Percentiles rank a stretch among this genome's conserved stretches.
These are phyloP conservation scores for Heliothis virescens DNA, from an alignment of 1,140 invertebrate genomes.

Conservation along the genomic window DNA sequence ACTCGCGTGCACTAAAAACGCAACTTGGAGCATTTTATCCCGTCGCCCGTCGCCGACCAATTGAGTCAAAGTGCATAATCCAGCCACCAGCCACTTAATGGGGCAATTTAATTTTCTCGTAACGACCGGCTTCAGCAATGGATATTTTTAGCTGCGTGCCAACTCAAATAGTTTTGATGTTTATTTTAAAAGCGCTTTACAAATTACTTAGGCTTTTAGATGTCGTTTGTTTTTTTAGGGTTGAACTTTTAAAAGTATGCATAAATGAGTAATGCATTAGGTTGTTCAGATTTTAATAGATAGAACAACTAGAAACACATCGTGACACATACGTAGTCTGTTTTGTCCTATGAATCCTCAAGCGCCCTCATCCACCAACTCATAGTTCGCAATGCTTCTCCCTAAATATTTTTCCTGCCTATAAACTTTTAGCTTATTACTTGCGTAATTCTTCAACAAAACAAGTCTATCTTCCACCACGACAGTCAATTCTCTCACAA, in stretches of 20 bases:
- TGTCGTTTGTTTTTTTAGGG: not conserved
- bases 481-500: no score
- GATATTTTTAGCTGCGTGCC: conserved; percentile 44
- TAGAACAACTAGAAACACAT: no score
- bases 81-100: conserved; percentile 45
- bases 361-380: no score
- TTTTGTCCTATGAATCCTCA: no score
- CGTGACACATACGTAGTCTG: no score
- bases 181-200: conserved; percentile 41
- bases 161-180: conserved; percentile 17
- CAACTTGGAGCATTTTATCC: conserved; percentile 40
- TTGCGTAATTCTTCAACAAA: not conserved
- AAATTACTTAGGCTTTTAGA: conserved; percentile 36
- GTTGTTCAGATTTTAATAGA: no score
- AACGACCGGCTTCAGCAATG: conserved; percentile 31
- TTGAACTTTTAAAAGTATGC: not conserved
- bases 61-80: conserved; percentile 55
- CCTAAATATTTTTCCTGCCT: no score
- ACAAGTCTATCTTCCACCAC: not conserved
- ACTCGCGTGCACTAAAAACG: conserved; percentile 2
- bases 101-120: conserved; percentile 53
- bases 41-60: conserved; percentile 38
- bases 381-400: no score
- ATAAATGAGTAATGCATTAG: no score
- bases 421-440: no score